Percentiles rank a stretch among this genome's conserved stretches.
Evolutionary conservation across 2,888 invertebrate species (phyloP).

Genomic region (Crocallis elinguaria): DNA sequence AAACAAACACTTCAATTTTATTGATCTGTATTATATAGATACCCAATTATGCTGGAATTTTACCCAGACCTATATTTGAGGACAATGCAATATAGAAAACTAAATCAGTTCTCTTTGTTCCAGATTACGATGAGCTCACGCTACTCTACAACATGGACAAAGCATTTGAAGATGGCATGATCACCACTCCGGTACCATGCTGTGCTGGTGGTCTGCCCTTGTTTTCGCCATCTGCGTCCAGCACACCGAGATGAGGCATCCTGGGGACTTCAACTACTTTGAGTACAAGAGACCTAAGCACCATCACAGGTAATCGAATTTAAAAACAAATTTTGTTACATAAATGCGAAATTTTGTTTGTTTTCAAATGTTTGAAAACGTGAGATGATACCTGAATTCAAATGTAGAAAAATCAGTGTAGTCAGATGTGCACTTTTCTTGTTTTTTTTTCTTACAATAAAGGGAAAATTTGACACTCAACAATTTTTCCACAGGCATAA

Average conservation of each 20-base stretch:
- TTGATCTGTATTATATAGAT: too few species aligned
- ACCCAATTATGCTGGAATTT: too few species aligned
- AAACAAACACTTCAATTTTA: too few species aligned
- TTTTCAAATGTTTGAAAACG: too few species aligned
- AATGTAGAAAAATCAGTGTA: too few species aligned
- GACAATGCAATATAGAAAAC: too few species aligned
- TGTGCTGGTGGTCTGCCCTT: constrained; percentile 68
- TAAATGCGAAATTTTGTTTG: too few species aligned
- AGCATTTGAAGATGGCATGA: constrained; percentile 67
- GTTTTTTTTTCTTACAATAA: not conserved
- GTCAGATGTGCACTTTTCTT: too few species aligned
- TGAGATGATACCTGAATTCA: too few species aligned
- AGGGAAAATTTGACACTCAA: not conserved
- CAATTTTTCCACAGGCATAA: constrained; percentile 51
- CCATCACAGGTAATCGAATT: constrained; percentile 50
- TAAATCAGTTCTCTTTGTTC: constrained; percentile 40
- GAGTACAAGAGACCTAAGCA: constrained; percentile 47
- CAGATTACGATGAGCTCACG: constrained; percentile 66
- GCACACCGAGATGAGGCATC: constrained; percentile 65
- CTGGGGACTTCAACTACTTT: constrained; percentile 42
- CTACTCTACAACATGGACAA: constrained; percentile 57
- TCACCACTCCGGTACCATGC: constrained; percentile 62
- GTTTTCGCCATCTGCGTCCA: constrained; percentile 61
- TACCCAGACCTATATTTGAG: too few species aligned
- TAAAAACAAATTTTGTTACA: too few species aligned